Evolutionary conservation across 2,113 vertebrate species (phyloP).

Genomic region (Sinocyclocheilus rhinocerous): DNA sequence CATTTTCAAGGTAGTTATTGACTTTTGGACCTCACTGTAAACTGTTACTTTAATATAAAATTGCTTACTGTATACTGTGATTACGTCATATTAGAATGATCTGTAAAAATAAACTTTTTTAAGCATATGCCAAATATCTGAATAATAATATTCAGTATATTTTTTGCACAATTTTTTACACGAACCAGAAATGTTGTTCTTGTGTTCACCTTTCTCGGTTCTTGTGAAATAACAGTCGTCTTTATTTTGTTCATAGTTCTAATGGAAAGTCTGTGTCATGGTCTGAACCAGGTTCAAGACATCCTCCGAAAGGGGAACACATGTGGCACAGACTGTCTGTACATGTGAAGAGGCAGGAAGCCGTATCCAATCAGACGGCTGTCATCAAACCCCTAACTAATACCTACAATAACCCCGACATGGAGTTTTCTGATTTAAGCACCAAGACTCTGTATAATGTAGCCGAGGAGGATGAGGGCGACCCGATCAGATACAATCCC

Average conservation of each 20-base stretch:
- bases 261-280: conserved; percentile 99
- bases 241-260: conserved; percentile 99
- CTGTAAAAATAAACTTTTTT: background rate
- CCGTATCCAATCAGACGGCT: conserved; percentile 95
- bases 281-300: conserved; percentile 99
- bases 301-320: conserved; percentile 93
- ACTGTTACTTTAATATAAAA: background rate
- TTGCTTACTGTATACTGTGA: background rate
- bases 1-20: background rate
- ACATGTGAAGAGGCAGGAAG: conserved; percentile 95
- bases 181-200: conserved; percentile 71
- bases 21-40: conserved; percentile 7
- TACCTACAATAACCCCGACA: conserved; percentile 84
- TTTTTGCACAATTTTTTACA: conserved; percentile 55
- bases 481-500: conserved; percentile 77
- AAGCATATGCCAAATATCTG: background rate
- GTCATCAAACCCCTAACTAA: conserved; percentile 99
- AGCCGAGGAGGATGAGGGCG: conserved; percentile 85
- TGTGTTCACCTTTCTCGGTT: conserved; percentile 70
- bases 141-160: conserved; percentile 26
- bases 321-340: conserved; percentile 98
- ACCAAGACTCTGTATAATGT: conserved; percentile 92
- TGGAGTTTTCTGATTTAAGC: conserved; percentile 91
- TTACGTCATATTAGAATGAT: background rate
- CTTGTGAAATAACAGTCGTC: conserved; percentile 78